Evolutionary conservation across 1,140 invertebrate genomes (phyloP).

Genomic region (Zaprionus camerounensis): DNA sequence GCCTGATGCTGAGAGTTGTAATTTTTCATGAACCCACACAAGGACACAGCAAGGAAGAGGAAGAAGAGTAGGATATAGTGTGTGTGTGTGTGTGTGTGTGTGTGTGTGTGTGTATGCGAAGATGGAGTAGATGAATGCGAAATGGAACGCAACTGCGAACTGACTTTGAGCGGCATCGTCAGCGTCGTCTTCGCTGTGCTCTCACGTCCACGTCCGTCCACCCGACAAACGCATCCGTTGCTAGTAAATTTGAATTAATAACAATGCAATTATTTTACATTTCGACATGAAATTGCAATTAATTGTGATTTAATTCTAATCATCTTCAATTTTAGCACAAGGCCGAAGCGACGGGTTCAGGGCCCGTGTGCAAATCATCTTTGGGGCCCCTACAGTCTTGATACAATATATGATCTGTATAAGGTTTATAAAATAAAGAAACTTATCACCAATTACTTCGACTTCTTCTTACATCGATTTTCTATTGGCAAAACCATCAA

Average conservation of each 20-base stretch:
- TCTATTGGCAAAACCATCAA: no score
- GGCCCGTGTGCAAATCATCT: no score
- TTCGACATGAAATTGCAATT: neutral
- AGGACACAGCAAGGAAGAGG: conserved; percentile 9
- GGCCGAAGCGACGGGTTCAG: no score
- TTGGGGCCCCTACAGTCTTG: no score
- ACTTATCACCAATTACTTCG: no score
- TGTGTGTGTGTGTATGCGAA: conserved; percentile 2
- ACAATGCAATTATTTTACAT: neutral
- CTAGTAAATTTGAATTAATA: conserved; percentile 4
- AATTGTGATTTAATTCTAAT: conserved; percentile 4
- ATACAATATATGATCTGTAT: no score
- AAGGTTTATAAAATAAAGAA: no score
- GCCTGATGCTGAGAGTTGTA: conserved; percentile 79
- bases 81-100: neutral
- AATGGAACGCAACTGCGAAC: conserved; percentile 5
- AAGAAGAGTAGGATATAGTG: neutral
- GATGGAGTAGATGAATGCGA: conserved; percentile 38
- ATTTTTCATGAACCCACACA: conserved; percentile 69
- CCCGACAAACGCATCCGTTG: conserved; percentile 45
- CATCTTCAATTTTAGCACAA: neutral
- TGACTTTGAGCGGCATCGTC: conserved; percentile 32
- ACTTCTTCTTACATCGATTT: no score
- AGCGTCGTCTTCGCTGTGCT: neutral
- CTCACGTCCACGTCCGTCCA: conserved; percentile 26